Percentiles rank a stretch among this genome's conserved stretches.
Conservation (phyloP, 1,140 invertebrate genomes). For the Bombus waltoni region DNA sequence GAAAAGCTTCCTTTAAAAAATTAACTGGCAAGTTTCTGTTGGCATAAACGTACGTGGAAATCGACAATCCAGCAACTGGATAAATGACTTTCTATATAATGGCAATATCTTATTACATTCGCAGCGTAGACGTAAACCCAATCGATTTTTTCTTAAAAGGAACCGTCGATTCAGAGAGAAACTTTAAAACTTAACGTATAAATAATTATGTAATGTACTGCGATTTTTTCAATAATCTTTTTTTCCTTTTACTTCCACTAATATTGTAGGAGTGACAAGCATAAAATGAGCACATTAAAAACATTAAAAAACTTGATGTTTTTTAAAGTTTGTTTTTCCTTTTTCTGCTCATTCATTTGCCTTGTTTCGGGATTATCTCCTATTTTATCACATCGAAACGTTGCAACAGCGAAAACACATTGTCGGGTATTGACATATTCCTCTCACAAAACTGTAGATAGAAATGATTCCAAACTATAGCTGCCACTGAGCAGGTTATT, state of each 20-base stretch:
- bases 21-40: neutral
- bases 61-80: neutral
- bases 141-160: neutral
- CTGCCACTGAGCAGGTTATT: neutral
- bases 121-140: neutral
- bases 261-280: neutral
- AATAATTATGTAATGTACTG: neutral
- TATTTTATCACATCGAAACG: neutral
- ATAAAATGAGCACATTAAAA: neutral
- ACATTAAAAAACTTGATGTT: neutral
- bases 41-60: neutral
- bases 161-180: neutral
- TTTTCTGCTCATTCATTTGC: neutral
- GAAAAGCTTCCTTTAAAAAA: neutral
- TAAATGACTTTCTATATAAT: neutral
- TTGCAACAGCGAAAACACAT: neutral
- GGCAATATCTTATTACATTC: neutral
- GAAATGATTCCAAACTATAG: neutral
- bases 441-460: neutral
- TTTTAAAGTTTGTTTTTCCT: neutral
- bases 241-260: neutral
- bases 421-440: neutral
- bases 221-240: neutral
- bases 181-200: neutral
- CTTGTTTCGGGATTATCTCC: neutral